Conservation (phyloP, 30 jellyfish, hydroid and myxozoan genomes). For the Turritopsis rubra region DNA sequence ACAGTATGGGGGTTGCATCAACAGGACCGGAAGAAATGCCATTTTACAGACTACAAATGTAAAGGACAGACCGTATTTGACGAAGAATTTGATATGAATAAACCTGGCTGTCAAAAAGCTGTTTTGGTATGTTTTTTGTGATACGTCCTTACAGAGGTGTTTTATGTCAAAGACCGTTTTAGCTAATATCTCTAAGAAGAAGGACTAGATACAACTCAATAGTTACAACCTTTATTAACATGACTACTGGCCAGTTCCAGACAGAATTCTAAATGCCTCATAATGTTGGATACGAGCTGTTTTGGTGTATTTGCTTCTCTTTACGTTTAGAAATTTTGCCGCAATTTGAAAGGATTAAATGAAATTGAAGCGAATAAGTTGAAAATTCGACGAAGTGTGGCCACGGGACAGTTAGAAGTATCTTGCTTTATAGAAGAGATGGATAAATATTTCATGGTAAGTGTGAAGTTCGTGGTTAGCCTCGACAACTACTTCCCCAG, state of each 20-base stretch:
- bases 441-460: constrained; percentile 55
- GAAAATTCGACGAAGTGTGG: constrained; percentile 68
- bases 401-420: constrained; percentile 88
- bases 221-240: too few relatives aligned
- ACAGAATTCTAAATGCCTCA: too few relatives aligned
- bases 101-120: constrained; percentile 65
- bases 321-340: constrained; percentile 63
- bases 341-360: constrained; percentile 38
- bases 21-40: constrained; percentile 82
- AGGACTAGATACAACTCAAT: too few relatives aligned
- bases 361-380: constrained; percentile 58
- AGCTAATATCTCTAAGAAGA: too few relatives aligned
- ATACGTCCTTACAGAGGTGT: too few relatives aligned
- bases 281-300: too few relatives aligned
- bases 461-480: background rate
- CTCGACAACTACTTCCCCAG: too few relatives aligned
- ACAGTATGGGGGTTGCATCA: constrained; percentile 72
- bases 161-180: too few relatives aligned
- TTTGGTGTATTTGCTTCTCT: background rate
- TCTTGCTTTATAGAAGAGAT: constrained; percentile 81
- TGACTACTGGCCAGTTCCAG: too few relatives aligned
- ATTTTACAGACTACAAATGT: constrained; percentile 90
- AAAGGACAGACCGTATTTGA: constrained; percentile 83
- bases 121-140: constrained; percentile 48
- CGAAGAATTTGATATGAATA: constrained; percentile 67